These are phyloP conservation scores for Mionectes macconnelli DNA, from an alignment of 2,113 vertebrate genomes.

Conservation along the genomic window DNA sequence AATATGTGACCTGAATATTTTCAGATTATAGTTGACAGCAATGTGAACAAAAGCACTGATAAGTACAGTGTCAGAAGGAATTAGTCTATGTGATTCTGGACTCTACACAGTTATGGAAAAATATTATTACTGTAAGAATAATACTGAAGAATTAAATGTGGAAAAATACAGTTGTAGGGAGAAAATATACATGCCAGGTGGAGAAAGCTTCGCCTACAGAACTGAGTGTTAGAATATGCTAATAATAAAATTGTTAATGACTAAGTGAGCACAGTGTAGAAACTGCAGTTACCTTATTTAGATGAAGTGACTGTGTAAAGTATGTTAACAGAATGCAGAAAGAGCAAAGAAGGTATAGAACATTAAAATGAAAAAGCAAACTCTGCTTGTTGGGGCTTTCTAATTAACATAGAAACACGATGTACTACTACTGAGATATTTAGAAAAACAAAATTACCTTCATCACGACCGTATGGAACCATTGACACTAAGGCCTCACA, in stretches of 20 bases:
- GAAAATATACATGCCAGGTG: constrained; percentile 22
- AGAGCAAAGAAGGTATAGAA: constrained; percentile 35
- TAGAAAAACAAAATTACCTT: not conserved
- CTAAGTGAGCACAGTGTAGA: constrained; percentile 55
- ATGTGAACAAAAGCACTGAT: constrained; percentile 12
- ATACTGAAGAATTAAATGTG: constrained; percentile 39
- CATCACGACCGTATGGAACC: not conserved
- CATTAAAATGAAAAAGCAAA: constrained; percentile 37
- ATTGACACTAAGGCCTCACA: not conserved
- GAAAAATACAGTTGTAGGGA: constrained; percentile 41
- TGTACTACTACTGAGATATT: constrained; percentile 2
- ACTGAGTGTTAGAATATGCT: constrained; percentile 42
- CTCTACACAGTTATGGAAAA: not conserved
- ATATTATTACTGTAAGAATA: constrained; percentile 30
- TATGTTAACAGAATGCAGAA: constrained; percentile 46
- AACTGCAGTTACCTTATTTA: constrained; percentile 58
- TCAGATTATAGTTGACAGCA: constrained; percentile 38
- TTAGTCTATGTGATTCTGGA: not conserved
- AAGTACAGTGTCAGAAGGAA: constrained; percentile 32
- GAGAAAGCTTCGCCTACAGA: constrained; percentile 50
- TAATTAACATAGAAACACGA: constrained; percentile 9
- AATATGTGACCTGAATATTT: constrained; percentile 26
- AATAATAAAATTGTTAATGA: constrained; percentile 67
- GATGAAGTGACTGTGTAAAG: constrained; percentile 51
- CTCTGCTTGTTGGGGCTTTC: not conserved